These are phyloP conservation scores for Corythucha ciliata DNA, from an alignment of 2,888 invertebrate species.

Conservation along the genomic window DNA sequence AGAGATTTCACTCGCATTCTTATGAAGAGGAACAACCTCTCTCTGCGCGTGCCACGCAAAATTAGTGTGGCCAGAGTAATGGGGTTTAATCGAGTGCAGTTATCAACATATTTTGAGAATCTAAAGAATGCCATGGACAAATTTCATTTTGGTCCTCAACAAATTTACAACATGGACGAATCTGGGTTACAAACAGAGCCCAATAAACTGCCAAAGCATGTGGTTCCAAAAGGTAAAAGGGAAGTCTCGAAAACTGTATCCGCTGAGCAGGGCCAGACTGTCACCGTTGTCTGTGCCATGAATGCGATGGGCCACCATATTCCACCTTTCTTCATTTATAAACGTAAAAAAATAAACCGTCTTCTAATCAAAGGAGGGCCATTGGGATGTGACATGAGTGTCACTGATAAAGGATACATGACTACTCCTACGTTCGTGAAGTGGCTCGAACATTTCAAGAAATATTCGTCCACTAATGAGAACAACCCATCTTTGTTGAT, in stretches of 20 bases:
- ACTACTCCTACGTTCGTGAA: constrained; percentile 20
- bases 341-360: constrained; percentile 26
- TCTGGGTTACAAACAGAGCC: constrained; percentile 20
- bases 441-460: constrained; percentile 17
- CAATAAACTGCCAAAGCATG: constrained; percentile 23
- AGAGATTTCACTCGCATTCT: not conserved
- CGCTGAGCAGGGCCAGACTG: constrained; percentile 7
- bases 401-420: constrained; percentile 28
- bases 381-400: constrained; percentile 23
- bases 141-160: not conserved
- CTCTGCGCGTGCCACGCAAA: not conserved
- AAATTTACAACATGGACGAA: constrained; percentile 26
- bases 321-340: constrained; percentile 28
- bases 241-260: constrained; percentile 6
- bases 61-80: not conserved
- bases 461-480: constrained; percentile 2
- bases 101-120: constrained; percentile 16
- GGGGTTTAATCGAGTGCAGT: too few relatives aligned
- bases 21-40: not conserved
- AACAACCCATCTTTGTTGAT: constrained; percentile 9
- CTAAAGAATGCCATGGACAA: constrained; percentile 5
- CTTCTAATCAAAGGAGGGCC: constrained; percentile 19
- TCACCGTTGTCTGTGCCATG: constrained; percentile 23
- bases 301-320: constrained; percentile 19
- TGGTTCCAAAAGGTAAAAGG: constrained; percentile 8